phyloP scores from a whole-genome alignment of 23 tunicate genomes.

The Phallusia fumigata region DNA sequence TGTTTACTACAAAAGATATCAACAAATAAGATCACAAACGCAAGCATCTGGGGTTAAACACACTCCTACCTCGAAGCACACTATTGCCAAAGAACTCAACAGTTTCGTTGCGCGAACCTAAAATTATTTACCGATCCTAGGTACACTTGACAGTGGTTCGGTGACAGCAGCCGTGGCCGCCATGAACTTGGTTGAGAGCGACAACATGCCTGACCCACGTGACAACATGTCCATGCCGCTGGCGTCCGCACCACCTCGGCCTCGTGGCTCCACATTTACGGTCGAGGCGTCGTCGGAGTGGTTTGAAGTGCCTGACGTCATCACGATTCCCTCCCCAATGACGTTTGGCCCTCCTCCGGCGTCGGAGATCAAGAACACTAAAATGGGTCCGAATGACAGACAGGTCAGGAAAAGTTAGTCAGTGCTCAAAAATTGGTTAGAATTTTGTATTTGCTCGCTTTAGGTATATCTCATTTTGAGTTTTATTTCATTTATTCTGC shows the following conservation, averaged over 20 bases:
- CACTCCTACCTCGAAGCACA: no score
- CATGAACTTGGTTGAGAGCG: slow-evolving; percentile 49
- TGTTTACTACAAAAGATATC: no score
- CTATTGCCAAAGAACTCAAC: no score
- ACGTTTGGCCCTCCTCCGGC: slow-evolving; percentile 89
- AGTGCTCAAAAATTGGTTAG: no score
- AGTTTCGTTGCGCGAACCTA: no score
- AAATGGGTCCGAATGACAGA: slow-evolving; percentile 80
- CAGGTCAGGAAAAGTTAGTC: slow-evolving; percentile 54
- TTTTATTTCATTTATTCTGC: no score
- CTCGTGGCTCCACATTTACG: slow-evolving; percentile 40
- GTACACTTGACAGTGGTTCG: slow-evolving; percentile 82
- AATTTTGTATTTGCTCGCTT: no score
- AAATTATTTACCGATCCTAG: background rate
- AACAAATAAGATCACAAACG: no score
- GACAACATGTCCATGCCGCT: slow-evolving; percentile 21
- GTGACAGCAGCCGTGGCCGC: slow-evolving; percentile 84
- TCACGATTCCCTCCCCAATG: slow-evolving; percentile 64
- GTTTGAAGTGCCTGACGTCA: slow-evolving; percentile 56
- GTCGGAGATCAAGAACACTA: slow-evolving; percentile 51
- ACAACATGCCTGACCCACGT: slow-evolving; percentile 1
- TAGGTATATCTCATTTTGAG: no score
- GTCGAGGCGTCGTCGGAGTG: slow-evolving; percentile 76
- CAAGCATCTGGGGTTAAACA: no score
- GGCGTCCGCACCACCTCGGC: slow-evolving; percentile 79